Conservation (phyloP, 2,797 vertebrate species). For the Propithecus deckenii region DNA sequence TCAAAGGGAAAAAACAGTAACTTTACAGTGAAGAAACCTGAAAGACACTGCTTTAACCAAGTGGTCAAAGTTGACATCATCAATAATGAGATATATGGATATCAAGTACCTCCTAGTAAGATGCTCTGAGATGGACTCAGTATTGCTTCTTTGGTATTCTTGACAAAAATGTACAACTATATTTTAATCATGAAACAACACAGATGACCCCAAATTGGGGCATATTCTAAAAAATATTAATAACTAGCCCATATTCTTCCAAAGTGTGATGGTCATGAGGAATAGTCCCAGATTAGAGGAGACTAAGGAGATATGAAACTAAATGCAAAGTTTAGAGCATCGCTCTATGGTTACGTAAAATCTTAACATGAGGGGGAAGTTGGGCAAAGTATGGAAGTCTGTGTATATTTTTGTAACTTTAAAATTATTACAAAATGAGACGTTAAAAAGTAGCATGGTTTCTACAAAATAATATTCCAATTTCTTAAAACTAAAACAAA, state of each 20-base stretch:
- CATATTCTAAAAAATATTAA: neutral
- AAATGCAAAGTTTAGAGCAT: neutral
- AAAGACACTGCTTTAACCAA: neutral
- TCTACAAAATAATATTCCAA: neutral
- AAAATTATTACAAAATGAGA: slow-evolving; percentile 13
- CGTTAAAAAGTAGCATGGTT: neutral
- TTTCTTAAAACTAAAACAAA: slow-evolving; percentile 9
- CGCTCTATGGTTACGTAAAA: neutral
- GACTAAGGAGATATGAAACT: neutral
- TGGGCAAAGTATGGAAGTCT: neutral
- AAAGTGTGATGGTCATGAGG: neutral
- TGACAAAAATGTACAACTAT: neutral
- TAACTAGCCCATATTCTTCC: neutral
- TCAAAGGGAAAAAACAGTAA: neutral
- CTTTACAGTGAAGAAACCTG: neutral
- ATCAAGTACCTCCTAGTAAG: neutral
- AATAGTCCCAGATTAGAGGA: neutral
- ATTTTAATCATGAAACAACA: neutral
- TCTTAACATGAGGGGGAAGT: neutral
- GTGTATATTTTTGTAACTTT: neutral
- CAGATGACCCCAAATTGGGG: neutral
- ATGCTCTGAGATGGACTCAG: neutral
- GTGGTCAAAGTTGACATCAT: neutral
- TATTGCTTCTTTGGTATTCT: neutral
- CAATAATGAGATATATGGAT: neutral